phyloP scores from a whole-genome alignment of 2,113 vertebrate species.

The Arvicanthis niloticus region DNA sequence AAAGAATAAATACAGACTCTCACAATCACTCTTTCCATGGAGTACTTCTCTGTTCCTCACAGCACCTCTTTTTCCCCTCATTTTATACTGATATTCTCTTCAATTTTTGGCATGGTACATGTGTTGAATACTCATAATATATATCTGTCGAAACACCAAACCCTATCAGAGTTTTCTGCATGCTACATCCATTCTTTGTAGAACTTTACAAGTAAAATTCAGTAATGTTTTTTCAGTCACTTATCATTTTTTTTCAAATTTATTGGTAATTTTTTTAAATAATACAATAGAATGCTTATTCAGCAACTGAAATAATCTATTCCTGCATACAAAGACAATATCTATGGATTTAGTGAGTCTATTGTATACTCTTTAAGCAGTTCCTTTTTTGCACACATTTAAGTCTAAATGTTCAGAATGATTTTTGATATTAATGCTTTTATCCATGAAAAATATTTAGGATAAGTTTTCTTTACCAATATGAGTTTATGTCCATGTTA shows the following conservation, averaged over 20 bases:
- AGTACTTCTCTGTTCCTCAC: not conserved
- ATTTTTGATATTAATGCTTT: not conserved
- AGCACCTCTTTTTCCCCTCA: not conserved
- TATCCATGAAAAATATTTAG: not conserved
- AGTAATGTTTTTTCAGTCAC: not conserved
- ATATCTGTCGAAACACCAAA: fast-evolving
- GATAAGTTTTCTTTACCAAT: not conserved
- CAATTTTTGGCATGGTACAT: fast-evolving
- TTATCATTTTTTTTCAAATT: not conserved
- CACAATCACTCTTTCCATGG: not conserved
- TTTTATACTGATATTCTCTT: not conserved
- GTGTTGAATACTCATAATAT: not conserved
- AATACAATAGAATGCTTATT: not conserved
- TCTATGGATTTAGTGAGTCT: not conserved
- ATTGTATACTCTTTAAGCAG: not conserved
- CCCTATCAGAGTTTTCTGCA: not conserved
- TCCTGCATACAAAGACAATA: not conserved
- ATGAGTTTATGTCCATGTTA: not conserved
- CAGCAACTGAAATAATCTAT: not conserved
- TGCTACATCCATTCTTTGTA: not conserved
- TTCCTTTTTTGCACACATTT: not conserved
- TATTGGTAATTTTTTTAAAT: not conserved
- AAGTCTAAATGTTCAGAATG: not conserved
- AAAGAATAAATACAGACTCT: not conserved
- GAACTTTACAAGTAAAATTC: slow-evolving; percentile 4